Evolutionary conservation across 2,888 invertebrate genomes (phyloP).

Genomic region (Eueremaeus valkanovi): DNA sequence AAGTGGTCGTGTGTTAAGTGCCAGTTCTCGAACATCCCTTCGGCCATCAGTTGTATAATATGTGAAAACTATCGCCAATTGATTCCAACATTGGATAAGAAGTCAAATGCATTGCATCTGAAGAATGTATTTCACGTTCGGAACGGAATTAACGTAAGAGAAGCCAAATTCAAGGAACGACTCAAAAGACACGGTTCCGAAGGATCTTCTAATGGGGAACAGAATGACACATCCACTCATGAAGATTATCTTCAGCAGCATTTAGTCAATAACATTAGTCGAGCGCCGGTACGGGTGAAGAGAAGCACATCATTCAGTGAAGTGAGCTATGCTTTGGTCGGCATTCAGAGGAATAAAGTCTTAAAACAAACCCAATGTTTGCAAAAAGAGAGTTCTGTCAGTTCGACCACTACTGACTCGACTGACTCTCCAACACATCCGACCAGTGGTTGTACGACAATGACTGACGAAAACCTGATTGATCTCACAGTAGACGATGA

Average conservation of each 20-base stretch:
- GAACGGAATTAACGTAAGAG: neutral
- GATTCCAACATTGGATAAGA: constrained; percentile 16
- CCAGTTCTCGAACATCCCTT: constrained; percentile 50
- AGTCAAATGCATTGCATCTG: neutral
- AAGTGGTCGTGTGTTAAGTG: constrained; percentile 53
- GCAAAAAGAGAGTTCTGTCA: constrained; percentile 25
- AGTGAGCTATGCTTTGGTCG: constrained; percentile 12
- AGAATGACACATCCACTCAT: neutral
- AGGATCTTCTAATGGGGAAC: constrained; percentile 19
- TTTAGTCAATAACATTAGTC: neutral
- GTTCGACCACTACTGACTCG: neutral
- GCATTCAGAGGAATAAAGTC: constrained; percentile 12
- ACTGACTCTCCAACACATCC: constrained; percentile 6
- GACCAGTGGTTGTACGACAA: neutral
- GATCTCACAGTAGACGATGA: constrained; percentile 30
- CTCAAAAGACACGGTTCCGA: constrained; percentile 27
- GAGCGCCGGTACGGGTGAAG: neutral
- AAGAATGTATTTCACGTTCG: no score
- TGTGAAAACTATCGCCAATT: constrained; percentile 44
- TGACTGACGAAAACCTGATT: constrained; percentile 1
- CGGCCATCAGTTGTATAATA: constrained; percentile 48
- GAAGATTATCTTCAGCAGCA: neutral
- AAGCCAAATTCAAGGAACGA: constrained; percentile 37
- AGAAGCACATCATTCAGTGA: constrained; percentile 25
- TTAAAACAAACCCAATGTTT: constrained; percentile 1